Base-by-base conservation (phyloP, 2,797 vertebrate genomes). In the Muscicapa striata region DNA sequence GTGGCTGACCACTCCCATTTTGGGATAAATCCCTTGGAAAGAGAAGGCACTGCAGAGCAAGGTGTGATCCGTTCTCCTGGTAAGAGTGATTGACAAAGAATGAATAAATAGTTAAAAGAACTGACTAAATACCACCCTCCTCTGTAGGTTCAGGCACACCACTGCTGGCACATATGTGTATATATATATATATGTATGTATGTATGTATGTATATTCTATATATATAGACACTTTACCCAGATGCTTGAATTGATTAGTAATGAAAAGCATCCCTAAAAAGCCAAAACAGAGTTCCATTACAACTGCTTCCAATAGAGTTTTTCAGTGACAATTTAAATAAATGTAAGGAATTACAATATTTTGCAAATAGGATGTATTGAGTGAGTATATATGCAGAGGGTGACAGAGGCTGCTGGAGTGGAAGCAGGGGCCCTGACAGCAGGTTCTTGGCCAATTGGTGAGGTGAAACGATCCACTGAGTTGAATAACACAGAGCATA, bases 401-500 rank as follows among this genome's bases (percentile, higher is more conserved):
- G 62, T 90, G 85, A 89, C 16, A 14, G 90, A 95, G 83, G 73
- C 61, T 62, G 36, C 57, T 58, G 89, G 73, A 93, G 84, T 94
- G 88, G 90, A 96, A 93, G 85, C 72, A 58, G 82, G 78, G 83
- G 64, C 76, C 68, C 87, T 95, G 89, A 93, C 74, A 82, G 87
- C 78, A 97, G 87, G 51, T 95, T 92, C 45, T 89, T 97, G 95
- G 96, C 96, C 82, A 78, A 22, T 58, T 97, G 95, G 83, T 80
- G 76, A 94, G 67, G 94, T 96, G 90, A 95, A 97, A 96, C 96
- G 88, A 89, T 91, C 95, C 95, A 93, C 72, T 97, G 97, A 97
- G 95, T 97, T 95, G 96, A 87, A 85, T 97, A 97, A 94, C 92
- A 72, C 77, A 58, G 87, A 58, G 54, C 91, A 84, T 94, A 72